Conservation (phyloP, 2,888 invertebrate species). For the Automeris io region DNA sequence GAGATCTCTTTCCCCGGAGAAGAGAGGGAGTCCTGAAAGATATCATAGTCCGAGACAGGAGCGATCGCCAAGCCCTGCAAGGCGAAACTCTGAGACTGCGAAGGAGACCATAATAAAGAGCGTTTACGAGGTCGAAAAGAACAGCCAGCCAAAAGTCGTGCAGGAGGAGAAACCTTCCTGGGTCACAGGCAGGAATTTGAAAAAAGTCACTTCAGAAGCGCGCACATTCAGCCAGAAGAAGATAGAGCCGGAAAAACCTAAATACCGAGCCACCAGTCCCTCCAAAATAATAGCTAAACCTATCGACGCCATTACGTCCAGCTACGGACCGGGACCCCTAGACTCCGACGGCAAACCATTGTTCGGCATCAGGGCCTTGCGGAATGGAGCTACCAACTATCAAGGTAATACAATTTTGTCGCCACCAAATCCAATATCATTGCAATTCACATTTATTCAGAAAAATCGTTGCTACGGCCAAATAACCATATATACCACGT, state of each 20-base stretch:
- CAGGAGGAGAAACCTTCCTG: conserved; percentile 79
- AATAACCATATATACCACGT: no score
- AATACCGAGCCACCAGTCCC: conserved; percentile 55
- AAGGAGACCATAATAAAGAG: conserved; percentile 53
- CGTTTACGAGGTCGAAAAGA: conserved; percentile 45
- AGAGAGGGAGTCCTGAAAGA: conserved; percentile 32
- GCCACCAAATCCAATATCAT: no score
- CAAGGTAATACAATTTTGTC: no score
- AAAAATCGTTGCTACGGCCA: no score
- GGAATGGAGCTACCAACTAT: conserved; percentile 77
- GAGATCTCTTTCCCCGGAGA: conserved; percentile 51
- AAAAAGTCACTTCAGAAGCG: conserved; percentile 66
- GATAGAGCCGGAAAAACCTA: conserved; percentile 56
- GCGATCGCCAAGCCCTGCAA: conserved; percentile 24
- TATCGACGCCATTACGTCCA: conserved; percentile 84
- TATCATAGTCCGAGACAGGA: conserved; percentile 11
- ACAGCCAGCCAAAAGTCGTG: conserved; percentile 42
- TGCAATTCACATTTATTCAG: no score
- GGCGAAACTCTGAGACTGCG: conserved; percentile 34
- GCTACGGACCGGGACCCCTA: conserved; percentile 89
- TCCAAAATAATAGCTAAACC: conserved; percentile 60
- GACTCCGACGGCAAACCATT: conserved; percentile 88
- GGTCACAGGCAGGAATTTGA: conserved; percentile 78
- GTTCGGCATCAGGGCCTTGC: conserved; percentile 86
- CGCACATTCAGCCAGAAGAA: conserved; percentile 55